A percentile compares a stretch with the other conserved stretches of the same genome.
phyloP scores from a whole-genome alignment of 2,113 vertebrate species.

The Anser brachyrhynchus region DNA sequence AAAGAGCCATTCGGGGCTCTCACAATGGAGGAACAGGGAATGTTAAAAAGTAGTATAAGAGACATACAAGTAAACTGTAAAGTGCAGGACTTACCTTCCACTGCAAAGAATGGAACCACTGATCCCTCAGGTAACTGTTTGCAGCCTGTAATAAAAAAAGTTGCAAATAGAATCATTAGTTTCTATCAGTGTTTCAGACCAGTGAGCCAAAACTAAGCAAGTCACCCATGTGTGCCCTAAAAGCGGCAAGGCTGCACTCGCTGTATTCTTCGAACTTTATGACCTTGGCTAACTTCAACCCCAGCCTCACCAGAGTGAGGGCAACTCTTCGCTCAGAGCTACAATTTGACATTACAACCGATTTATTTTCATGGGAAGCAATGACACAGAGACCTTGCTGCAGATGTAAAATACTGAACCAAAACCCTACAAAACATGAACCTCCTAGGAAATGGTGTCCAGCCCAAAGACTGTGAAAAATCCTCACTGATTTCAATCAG shows the following conservation, averaged over 20 bases:
- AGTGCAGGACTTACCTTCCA: constrained; percentile 89
- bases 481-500: neutral
- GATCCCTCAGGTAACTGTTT: constrained; percentile 98
- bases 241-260: neutral
- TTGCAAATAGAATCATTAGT: constrained; percentile 16
- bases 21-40: neutral
- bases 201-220: neutral
- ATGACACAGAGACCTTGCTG: neutral
- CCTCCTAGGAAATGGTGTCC: neutral
- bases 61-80: neutral
- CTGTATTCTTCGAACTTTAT: neutral
- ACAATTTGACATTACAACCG: neutral
- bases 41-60: neutral
- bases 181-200: neutral
- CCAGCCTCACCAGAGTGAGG: neutral
- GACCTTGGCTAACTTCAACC: neutral
- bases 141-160: constrained; percentile 85
- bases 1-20: neutral
- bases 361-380: neutral
- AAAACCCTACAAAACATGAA: neutral
- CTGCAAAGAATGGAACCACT: constrained; percentile 99
- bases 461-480: neutral
- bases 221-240: neutral
- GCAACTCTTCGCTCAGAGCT: neutral
- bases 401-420: neutral